Evolutionary conservation across 2,797 vertebrate species (phyloP).

Genomic region (Acropternis orthonyx): DNA sequence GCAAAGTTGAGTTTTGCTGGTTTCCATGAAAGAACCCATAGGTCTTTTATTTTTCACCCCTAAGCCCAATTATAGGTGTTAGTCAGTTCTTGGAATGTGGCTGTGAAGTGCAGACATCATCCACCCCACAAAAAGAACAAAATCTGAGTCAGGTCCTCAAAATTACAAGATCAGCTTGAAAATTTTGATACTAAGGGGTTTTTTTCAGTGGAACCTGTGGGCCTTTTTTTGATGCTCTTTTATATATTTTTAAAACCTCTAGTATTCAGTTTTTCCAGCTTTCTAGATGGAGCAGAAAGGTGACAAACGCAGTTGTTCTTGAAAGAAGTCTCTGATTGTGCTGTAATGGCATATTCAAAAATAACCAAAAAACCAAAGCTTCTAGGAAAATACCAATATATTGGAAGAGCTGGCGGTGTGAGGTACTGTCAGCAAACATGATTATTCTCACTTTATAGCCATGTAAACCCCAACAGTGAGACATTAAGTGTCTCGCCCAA

Average conservation of each 20-base stretch:
- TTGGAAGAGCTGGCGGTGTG: neutral
- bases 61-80: neutral
- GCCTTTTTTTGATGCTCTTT: slow-evolving; percentile 4
- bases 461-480: neutral
- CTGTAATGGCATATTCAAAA: neutral
- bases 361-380: neutral
- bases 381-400: neutral
- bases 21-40: neutral
- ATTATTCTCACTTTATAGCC: neutral
- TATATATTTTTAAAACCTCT: neutral
- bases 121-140: neutral
- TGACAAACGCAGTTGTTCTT: neutral
- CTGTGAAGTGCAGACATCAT: neutral
- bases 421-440: neutral
- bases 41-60: neutral
- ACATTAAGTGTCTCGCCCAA: neutral
- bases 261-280: neutral
- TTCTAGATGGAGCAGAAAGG: neutral
- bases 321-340: neutral
- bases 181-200: neutral
- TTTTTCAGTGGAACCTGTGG: neutral
- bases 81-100: slow-evolving; percentile 28
- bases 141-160: slow-evolving; percentile 53
- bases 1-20: neutral
- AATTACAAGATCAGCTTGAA: slow-evolving; percentile 46